A percentile compares a stretch with the other conserved stretches of the same genome.
Conservation (phyloP, 1,140 invertebrate genomes). For the Wasmannia auropunctata region DNA sequence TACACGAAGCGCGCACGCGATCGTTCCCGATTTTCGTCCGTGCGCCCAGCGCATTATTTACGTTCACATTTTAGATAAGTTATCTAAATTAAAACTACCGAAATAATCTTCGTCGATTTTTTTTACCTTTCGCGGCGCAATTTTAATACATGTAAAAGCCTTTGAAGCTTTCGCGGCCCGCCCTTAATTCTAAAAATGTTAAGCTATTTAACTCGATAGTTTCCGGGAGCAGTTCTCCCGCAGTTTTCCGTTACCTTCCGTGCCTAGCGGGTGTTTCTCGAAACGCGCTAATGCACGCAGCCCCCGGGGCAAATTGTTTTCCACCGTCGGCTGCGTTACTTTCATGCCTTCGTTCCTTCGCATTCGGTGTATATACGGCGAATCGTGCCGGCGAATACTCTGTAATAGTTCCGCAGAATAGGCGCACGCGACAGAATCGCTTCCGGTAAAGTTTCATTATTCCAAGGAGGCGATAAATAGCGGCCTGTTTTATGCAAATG, state of each 20-base stretch:
- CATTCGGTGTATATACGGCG: not conserved
- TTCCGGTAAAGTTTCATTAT: constrained; percentile 55
- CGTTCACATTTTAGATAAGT: not conserved
- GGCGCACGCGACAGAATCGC: constrained; percentile 39
- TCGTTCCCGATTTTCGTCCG: not conserved
- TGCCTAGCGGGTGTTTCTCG: not conserved
- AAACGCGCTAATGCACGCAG: constrained; percentile 16
- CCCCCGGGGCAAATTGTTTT: constrained; percentile 31
- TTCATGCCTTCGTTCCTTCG: constrained; percentile 12
- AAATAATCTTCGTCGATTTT: not conserved
- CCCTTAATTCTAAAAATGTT: not conserved
- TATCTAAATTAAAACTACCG: not conserved
- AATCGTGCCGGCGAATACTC: constrained; percentile 12
- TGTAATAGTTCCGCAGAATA: constrained; percentile 45
- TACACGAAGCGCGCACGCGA: constrained; percentile 25
- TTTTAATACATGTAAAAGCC: not conserved
- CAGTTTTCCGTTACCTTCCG: not conserved
- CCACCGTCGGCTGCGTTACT: constrained; percentile 12
- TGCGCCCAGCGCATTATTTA: not conserved
- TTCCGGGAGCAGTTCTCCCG: not conserved
- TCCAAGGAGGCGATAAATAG: constrained; percentile 63
- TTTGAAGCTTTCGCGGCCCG: not conserved
- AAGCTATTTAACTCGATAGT: not conserved
- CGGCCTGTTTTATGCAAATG: constrained; percentile 71
- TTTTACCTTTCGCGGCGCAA: not conserved